Base-by-base conservation (phyloP, 1,140 invertebrate species). In the Drosophila insularis region DNA sequence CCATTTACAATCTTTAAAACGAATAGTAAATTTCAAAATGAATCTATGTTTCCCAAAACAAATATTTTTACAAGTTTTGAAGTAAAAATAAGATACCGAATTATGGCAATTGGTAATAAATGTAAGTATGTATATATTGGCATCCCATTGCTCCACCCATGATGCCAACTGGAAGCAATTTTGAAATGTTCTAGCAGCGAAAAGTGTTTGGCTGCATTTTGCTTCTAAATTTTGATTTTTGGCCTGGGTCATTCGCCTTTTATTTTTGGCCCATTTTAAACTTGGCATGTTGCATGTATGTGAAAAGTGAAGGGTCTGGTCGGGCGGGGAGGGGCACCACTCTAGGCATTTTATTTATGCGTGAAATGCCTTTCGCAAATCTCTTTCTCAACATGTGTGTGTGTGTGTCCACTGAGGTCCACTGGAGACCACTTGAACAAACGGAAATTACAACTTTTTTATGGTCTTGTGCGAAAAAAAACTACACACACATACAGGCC, bases 361-460 rank as follows among this genome's bases (percentile, higher is more conserved):
- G 74, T 71, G 64, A 71, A 82, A 81, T 76, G 74, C 74, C 78
- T 68, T 81, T 70, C 71, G 50, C 77, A 78, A 81, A 21, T 50
- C 43, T 50, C 11, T 77, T 67, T 63, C 53, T 31, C n/a, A 77
- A 72, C 78, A 66, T 64, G 72, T 66, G 67, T 63, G 73, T 62
- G 55, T 63, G 63, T 65, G 58, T 43, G 13, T 65, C 27, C 61
- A 27, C 27, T 27, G 27, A 27, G 27, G 27, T 27, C 55, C 71
- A 64, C 10, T 50, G 17, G 62, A 70, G 64, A 54, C 46, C 70
- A 74, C 74, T 80, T 81, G 68, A 71, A 58, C 55, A 64, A 68
- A 35, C 70, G 80, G 78, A 81, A 80, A 81, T 81, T 82, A 71
- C 65, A 82, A 74, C 67, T 74, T 81, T 81, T 81, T 77, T 80